phyloP scores from a whole-genome alignment of 2,888 invertebrate species.

The Neria commutata region DNA sequence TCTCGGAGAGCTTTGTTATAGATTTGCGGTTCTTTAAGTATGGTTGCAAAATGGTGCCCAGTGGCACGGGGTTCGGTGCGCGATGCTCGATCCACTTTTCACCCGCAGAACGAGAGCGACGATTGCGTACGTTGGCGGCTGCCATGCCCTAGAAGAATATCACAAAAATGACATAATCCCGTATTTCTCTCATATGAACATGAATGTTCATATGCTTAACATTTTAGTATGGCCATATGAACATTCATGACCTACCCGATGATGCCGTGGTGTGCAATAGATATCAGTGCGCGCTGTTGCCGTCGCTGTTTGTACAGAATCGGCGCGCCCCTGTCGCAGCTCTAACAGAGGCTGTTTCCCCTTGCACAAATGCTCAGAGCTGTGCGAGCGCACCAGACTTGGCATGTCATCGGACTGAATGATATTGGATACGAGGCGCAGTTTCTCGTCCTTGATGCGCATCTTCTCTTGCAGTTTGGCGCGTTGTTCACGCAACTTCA shows the following conservation, averaged over 20 bases:
- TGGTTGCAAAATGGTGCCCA: slow-evolving; percentile 91
- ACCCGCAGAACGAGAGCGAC: slow-evolving; percentile 82
- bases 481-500: slow-evolving; percentile 67
- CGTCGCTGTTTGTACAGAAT: slow-evolving; percentile 36
- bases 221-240: no score
- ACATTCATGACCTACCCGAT: slow-evolving; percentile 29
- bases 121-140: slow-evolving; percentile 74
- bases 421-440: slow-evolving; percentile 68
- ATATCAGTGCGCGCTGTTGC: slow-evolving; percentile 45
- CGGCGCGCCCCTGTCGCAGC: slow-evolving; percentile 35
- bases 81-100: slow-evolving; percentile 88
- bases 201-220: background rate
- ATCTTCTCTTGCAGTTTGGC: slow-evolving; percentile 66
- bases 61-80: slow-evolving; percentile 77
- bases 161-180: background rate
- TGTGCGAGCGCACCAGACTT: slow-evolving; percentile 48
- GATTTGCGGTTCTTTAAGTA: slow-evolving; percentile 81
- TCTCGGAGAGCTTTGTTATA: slow-evolving; percentile 79
- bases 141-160: slow-evolving; percentile 69
- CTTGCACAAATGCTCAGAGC: slow-evolving; percentile 51
- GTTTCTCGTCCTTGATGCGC: slow-evolving; percentile 68
- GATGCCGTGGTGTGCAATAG: slow-evolving; percentile 47
- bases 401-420: slow-evolving; percentile 63
- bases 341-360: slow-evolving; percentile 36
- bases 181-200: background rate